Conservation (phyloP, 2,888 invertebrate genomes). For the Meganola albula region DNA sequence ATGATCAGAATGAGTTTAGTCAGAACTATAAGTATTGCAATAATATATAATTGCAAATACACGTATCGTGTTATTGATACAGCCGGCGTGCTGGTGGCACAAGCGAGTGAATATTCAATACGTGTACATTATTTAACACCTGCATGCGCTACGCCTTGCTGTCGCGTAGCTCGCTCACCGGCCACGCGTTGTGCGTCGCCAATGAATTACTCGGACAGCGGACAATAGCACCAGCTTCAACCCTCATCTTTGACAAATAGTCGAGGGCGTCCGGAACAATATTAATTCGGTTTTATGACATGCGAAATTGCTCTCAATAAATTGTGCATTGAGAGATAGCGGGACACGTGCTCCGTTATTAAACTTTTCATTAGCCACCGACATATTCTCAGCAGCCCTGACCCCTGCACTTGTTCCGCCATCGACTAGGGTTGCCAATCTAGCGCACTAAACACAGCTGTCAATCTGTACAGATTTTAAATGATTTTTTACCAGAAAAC, state of each 20-base stretch:
- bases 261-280: conserved; percentile 31
- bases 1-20: too few relatives aligned
- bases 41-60: too few relatives aligned
- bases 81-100: too few relatives aligned
- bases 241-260: conserved; percentile 3
- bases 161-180: background rate
- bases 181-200: conserved; percentile 17
- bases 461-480: too few relatives aligned
- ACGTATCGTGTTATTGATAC: too few relatives aligned
- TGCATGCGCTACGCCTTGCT: background rate
- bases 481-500: too few relatives aligned
- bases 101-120: too few relatives aligned
- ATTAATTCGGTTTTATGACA: conserved; percentile 76
- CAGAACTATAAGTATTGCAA: too few relatives aligned
- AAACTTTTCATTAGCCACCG: conserved; percentile 66
- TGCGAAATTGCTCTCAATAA: conserved; percentile 73
- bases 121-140: too few relatives aligned
- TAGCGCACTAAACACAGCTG: too few relatives aligned
- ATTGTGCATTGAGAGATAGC: conserved; percentile 54
- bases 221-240: conserved; percentile 21
- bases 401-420: conserved; percentile 41
- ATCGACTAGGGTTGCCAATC: conserved; percentile 27
- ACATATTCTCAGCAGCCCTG: conserved; percentile 30
- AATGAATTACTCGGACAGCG: conserved; percentile 17
- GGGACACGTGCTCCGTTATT: conserved; percentile 67